These are phyloP conservation scores for Ptychadena robeensis DNA, from an alignment of 2,797 vertebrate species.

Conservation along the genomic window DNA sequence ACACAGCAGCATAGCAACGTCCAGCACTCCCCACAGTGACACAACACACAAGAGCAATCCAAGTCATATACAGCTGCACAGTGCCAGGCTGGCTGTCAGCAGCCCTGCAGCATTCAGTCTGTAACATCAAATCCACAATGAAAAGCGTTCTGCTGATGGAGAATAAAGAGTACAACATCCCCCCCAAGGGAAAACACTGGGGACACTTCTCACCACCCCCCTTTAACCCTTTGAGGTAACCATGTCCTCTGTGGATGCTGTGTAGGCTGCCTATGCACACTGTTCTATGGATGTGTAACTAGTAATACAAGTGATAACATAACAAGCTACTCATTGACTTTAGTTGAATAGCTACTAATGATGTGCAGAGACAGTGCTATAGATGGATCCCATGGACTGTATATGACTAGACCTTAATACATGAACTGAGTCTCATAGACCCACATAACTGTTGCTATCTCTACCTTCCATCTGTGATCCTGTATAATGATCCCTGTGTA, in stretches of 20 bases:
- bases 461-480: neutral
- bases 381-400: neutral
- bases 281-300: neutral
- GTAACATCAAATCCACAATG: conserved; percentile 29
- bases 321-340: neutral
- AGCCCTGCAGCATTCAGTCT: conserved; percentile 48
- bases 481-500: neutral
- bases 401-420: neutral
- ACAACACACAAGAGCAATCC: conserved; percentile 48
- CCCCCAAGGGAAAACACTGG: neutral
- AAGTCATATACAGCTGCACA: conserved; percentile 2
- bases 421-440: neutral
- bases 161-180: conserved; percentile 1
- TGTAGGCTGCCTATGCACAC: no score
- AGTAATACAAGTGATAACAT: neutral
- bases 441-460: neutral
- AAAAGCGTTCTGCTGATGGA: neutral
- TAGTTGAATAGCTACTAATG: neutral
- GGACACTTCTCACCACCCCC: neutral
- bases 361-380: neutral
- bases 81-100: neutral
- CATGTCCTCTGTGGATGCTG: neutral
- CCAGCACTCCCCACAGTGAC: conserved; percentile 57
- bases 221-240: conserved; percentile 17
- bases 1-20: conserved; percentile 53